phyloP scores from a whole-genome alignment of 1,140 invertebrate species.

The Eulimnadia texana region DNA sequence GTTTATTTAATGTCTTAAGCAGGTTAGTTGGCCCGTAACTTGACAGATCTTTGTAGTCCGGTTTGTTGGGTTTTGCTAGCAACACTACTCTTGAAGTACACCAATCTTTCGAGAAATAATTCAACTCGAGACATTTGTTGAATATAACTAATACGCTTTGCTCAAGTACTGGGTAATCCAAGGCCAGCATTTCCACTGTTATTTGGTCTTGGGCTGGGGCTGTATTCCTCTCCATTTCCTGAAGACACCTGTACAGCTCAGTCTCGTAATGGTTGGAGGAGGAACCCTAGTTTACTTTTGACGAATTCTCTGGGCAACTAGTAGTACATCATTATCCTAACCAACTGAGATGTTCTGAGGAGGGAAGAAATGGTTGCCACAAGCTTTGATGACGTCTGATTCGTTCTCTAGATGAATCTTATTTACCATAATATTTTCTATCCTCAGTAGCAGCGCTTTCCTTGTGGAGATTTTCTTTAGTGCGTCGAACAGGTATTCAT shows the following conservation, averaged over 20 bases:
- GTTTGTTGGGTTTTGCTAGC: not conserved
- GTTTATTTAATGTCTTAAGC: not conserved
- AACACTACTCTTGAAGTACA: not conserved
- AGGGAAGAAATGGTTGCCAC: not conserved
- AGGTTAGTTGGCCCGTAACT: not conserved
- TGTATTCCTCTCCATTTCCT: not conserved
- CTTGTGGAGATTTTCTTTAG: not conserved
- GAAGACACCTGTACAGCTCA: not conserved
- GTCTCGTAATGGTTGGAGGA: not conserved
- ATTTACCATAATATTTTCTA: not conserved
- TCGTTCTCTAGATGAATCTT: not conserved
- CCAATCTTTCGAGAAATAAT: not conserved
- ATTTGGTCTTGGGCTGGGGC: not conserved
- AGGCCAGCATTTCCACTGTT: not conserved
- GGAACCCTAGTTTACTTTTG: not conserved
- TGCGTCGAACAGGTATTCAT: not conserved
- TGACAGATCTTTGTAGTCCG: not conserved
- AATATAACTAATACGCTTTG: not conserved
- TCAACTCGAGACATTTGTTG: not conserved
- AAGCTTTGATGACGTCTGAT: not conserved
- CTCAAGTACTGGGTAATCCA: not conserved
- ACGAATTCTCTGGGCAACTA: not conserved
- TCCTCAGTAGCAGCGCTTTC: not conserved
- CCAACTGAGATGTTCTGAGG: too few relatives aligned
- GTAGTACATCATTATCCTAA: too few relatives aligned